Conservation (phyloP, 2,113 vertebrate genomes). For the Eubucco bourcierii region DNA sequence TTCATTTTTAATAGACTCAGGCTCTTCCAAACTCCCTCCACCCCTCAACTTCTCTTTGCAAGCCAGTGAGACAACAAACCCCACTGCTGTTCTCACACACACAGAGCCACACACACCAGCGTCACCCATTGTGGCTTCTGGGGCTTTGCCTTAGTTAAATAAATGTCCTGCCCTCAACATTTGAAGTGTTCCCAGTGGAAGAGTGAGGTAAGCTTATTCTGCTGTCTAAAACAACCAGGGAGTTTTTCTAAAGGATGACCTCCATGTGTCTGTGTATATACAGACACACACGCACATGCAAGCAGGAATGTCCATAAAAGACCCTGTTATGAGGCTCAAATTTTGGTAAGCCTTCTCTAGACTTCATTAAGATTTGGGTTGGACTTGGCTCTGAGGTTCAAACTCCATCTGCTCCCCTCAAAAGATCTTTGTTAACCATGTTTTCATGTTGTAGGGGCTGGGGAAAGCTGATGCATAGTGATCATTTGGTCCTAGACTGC, state of each 20-base stretch:
- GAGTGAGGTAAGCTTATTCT: slow-evolving; percentile 2
- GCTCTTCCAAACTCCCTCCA: background rate
- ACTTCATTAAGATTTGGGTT: slow-evolving; percentile 15
- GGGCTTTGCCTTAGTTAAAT: slow-evolving; percentile 17
- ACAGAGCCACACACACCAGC: background rate
- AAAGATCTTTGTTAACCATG: slow-evolving; percentile 35
- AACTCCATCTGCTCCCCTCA: slow-evolving; percentile 52
- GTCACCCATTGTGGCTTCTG: background rate
- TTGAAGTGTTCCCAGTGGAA: slow-evolving; percentile 15
- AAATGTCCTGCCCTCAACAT: slow-evolving; percentile 17
- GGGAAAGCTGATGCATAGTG: background rate
- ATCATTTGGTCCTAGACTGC: background rate
- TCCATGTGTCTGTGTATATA: background rate
- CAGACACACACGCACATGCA: background rate
- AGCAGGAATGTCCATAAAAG: background rate
- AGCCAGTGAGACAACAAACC: background rate
- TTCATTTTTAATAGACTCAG: background rate
- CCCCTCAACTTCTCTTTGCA: background rate
- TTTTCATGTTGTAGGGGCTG: background rate
- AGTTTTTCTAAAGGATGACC: slow-evolving; percentile 3
- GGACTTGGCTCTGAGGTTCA: background rate
- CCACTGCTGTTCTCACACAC: background rate
- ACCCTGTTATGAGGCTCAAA: background rate
- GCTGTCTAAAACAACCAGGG: background rate
- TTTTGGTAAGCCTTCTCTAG: slow-evolving; percentile 30